Base-by-base conservation (phyloP, 1,140 invertebrate species). In the Ptiloglossa arizonensis region DNA sequence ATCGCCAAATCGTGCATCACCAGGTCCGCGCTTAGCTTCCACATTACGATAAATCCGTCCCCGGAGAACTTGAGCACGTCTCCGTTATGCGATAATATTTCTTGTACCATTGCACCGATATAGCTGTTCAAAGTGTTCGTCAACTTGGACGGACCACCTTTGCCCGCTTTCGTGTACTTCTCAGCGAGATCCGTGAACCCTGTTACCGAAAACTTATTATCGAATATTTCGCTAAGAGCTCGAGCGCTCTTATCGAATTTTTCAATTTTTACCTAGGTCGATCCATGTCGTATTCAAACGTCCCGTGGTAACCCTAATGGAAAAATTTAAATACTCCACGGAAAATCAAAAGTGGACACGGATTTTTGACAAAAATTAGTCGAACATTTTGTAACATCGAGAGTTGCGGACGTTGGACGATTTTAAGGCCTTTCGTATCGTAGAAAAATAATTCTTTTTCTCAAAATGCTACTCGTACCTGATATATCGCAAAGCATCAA, bases 11-110 rank as follows among this genome's bases (percentile, higher is more conserved):
- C 93, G 56, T 93, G 90, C 93, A 95, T 94, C 9, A 93, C 86
- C 50, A 93, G 88, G 38, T 89, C 91, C 0, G 90, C 81, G 4
- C 89, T 87, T 0, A 93, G 88, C 80, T 95, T 95, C 94, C 94
- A 95, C 79, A 94, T 92, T 5, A 94, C 94, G 44, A 95, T 91
- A 84, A 96, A 95, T 24, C 95, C 95, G 85, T 95, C 95, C 0
- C 95, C 95, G 4, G 95, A 94, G 86, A 95, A 95, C 88, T 95
- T 95, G 0, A 95, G 85, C n/a, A 95, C 92, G 80, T 96, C 95
- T 0, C 95, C 95, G 27, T 94, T 92, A 67, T 94, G 94, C 0
- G 93, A 93, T 48, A 95, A 86, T 81, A 95, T 94, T 85, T 95
- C 94, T 81, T 95, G 94, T 0, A 95, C 94, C 94, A 96, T 95